Percentiles rank a stretch among this genome's conserved stretches.
Evolutionary conservation across 2,888 invertebrate genomes (phyloP).

Genomic region (Pomacea canaliculata): DNA sequence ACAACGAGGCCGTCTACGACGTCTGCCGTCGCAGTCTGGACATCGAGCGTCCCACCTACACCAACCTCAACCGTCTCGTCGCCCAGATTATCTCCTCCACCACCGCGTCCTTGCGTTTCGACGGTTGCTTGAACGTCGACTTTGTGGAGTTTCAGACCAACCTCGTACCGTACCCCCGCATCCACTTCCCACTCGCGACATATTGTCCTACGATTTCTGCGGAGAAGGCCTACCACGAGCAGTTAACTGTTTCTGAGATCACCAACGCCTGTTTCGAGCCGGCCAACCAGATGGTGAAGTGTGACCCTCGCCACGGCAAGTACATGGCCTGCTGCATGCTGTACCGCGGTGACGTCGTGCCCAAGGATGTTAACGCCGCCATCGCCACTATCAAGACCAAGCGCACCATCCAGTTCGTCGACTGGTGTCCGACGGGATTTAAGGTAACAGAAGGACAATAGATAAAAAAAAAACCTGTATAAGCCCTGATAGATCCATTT

Average conservation of each 20-base stretch:
- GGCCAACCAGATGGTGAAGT: constrained; percentile 64
- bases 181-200: constrained; percentile 31
- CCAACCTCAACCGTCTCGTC: constrained; percentile 75
- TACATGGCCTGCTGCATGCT: constrained; percentile 71
- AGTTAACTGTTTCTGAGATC: constrained; percentile 68
- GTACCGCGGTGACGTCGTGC: constrained; percentile 65
- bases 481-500: too few species aligned
- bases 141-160: constrained; percentile 31
- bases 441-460: constrained; percentile 61
- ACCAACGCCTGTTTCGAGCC: constrained; percentile 59
- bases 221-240: constrained; percentile 94
- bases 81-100: constrained; percentile 26
- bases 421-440: constrained; percentile 62
- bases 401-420: constrained; percentile 60
- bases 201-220: constrained; percentile 27
- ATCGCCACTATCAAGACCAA: constrained; percentile 63
- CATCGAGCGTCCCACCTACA: constrained; percentile 87
- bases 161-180: constrained; percentile 31
- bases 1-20: constrained; percentile 89
- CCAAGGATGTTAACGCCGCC: constrained; percentile 65
- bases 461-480: too few species aligned
- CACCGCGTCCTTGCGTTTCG: constrained; percentile 26
- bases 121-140: constrained; percentile 26
- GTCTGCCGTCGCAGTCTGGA: constrained; percentile 85
- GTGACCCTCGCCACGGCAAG: constrained; percentile 66